These are phyloP conservation scores for Macrotus californicus DNA, from an alignment of 2,113 vertebrate genomes.

Conservation along the genomic window DNA sequence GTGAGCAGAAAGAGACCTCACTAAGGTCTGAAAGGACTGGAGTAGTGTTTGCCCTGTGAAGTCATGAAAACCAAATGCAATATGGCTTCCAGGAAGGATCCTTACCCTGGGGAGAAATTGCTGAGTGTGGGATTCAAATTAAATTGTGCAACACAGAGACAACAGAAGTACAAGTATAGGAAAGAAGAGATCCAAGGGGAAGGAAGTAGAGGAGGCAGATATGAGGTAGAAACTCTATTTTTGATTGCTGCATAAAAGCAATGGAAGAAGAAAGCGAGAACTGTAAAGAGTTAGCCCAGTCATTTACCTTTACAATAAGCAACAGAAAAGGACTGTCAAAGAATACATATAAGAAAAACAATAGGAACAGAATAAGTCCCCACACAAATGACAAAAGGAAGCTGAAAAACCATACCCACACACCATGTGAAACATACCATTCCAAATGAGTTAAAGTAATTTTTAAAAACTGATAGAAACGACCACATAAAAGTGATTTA, in stretches of 20 bases:
- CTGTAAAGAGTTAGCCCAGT: too few species aligned
- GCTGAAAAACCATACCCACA: background rate
- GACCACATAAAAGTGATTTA: background rate
- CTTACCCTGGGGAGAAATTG: background rate
- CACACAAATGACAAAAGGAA: background rate
- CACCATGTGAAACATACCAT: background rate
- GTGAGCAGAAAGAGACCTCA: background rate
- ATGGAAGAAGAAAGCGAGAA: background rate
- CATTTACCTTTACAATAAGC: background rate
- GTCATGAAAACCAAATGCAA: background rate
- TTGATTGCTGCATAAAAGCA: background rate
- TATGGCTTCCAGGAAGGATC: background rate
- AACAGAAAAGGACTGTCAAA: background rate
- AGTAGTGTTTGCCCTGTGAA: background rate
- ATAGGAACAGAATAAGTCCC: background rate
- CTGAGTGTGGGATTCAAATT: background rate
- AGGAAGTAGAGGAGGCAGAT: background rate
- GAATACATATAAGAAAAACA: background rate
- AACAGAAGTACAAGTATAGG: background rate
- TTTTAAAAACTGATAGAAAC: background rate
- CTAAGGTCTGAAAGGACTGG: background rate
- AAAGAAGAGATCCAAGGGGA: background rate
- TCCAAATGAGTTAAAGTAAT: background rate
- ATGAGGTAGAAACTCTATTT: background rate
- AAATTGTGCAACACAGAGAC: background rate